Base-by-base conservation (phyloP, 2,113 vertebrate species). In the Cathartes aura region DNA sequence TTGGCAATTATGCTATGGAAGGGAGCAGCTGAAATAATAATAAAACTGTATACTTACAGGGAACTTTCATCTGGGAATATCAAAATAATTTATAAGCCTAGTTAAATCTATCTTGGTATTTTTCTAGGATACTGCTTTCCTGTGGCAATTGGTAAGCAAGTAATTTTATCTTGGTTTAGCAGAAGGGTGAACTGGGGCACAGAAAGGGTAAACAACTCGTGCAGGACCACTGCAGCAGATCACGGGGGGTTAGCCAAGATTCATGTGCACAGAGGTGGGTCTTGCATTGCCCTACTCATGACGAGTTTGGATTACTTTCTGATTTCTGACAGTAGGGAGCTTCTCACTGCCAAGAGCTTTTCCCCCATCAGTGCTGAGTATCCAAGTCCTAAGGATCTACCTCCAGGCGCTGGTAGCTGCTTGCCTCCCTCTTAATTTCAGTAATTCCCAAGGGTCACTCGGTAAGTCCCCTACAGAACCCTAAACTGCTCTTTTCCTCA, bases 11-110 rank as follows among this genome's bases (percentile, higher is more conserved):
- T 3, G 0, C 66, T 56, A 70, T 60, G 58, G 63, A 90, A 96
- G 24, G n/a, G 74, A 82, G 63, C 95, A 97, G 93, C 95, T 96
- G 94, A 96, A 95, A 96, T 93, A 97, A 95, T 89, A 96, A 90
- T 60, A 93, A 79, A 85, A 67, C 89, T 91, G 95, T 42, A 55
- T 84, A 84, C 78, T 88, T 88, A 47, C 15, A 48, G 78, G 19
- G 62, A 93, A 73, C 89, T 80, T 96, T 94, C 91, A 93, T 93
- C 81, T 91, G 95, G 93, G 78, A 91, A 86, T 95, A 89, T 64
- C 52, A 82, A 91, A 96, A 82, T 85, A 90, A 93, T 91, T 96
- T 87, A 82, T 72, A 93, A 96, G 74, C 62, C 36, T 29, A 88
- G 58, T 93, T 92, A 95, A 92, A 52, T 72, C 43, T 94, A 64